Conservation (phyloP, 2,797 vertebrate genomes). For the Synaphobranchus kaupii region DNA sequence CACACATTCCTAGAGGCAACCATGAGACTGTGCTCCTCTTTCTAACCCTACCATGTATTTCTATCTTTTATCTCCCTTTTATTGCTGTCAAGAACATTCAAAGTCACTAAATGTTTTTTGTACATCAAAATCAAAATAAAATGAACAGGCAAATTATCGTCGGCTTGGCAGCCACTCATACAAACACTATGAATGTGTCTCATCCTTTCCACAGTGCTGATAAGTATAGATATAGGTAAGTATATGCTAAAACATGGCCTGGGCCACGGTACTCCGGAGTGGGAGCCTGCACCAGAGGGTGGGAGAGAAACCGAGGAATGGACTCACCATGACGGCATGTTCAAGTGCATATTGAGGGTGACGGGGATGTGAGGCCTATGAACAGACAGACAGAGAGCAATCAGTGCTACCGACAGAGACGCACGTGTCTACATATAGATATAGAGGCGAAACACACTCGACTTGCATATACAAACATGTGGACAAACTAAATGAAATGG, state of each 20-base stretch:
- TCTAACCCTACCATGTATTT: neutral
- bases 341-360: slow-evolving; percentile 91
- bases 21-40: neutral
- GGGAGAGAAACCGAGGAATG: neutral
- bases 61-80: neutral
- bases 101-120: neutral
- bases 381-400: slow-evolving; percentile 15
- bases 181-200: neutral
- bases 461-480: no score
- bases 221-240: neutral
- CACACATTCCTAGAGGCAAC: neutral
- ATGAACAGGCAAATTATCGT: neutral
- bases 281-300: no score
- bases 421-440: neutral
- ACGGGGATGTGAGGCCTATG: slow-evolving; percentile 88
- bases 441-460: no score
- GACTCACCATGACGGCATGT: slow-evolving; percentile 94
- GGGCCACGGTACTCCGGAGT: neutral
- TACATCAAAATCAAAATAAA: neutral
- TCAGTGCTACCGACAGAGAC: neutral
- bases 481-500: slow-evolving; percentile 1
- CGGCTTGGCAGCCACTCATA: neutral
- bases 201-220: neutral
- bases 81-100: neutral
- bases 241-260: neutral